A percentile compares a stretch with the other conserved stretches of the same genome.
Evolutionary conservation across 1,140 invertebrate species (phyloP).

Genomic region (Bombus haemorrhoidalis): DNA sequence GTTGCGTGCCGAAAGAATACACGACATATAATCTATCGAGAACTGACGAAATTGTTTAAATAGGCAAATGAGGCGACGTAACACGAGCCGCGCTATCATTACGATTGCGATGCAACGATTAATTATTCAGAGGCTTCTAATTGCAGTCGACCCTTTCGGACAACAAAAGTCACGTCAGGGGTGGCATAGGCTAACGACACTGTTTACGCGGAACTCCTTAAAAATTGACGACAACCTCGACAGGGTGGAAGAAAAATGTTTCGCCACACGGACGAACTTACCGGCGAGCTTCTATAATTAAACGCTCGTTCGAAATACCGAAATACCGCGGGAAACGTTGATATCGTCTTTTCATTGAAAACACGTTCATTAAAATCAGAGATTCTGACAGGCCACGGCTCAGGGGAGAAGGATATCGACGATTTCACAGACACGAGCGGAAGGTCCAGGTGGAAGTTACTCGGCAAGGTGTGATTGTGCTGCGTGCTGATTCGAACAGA

Average conservation of each 20-base stretch:
- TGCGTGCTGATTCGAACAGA: neutral
- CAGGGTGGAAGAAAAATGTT: constrained; percentile 13
- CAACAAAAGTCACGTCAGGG: constrained; percentile 61
- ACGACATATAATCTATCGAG: too few relatives aligned
- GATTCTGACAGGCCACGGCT: neutral
- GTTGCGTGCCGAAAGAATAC: neutral
- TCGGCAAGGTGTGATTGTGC: constrained; percentile 47
- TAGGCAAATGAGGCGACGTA: neutral
- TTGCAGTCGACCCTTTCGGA: constrained; percentile 47
- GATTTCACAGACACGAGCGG: neutral
- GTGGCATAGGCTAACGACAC: constrained; percentile 40
- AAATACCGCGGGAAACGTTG: too few relatives aligned
- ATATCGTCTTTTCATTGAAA: neutral
- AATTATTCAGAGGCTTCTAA: constrained; percentile 60
- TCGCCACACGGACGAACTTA: neutral
- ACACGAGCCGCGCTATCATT: constrained; percentile 27
- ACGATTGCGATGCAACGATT: constrained; percentile 51
- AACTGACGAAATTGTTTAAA: neutral
- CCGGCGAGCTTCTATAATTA: neutral
- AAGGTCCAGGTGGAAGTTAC: constrained; percentile 62
- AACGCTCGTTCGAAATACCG: neutral
- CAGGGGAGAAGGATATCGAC: neutral
- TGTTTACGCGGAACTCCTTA: constrained; percentile 49
- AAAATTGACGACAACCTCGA: constrained; percentile 52
- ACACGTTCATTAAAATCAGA: neutral